phyloP scores from a whole-genome alignment of 2,888 invertebrate genomes.

The Tachystola acroxantha region DNA sequence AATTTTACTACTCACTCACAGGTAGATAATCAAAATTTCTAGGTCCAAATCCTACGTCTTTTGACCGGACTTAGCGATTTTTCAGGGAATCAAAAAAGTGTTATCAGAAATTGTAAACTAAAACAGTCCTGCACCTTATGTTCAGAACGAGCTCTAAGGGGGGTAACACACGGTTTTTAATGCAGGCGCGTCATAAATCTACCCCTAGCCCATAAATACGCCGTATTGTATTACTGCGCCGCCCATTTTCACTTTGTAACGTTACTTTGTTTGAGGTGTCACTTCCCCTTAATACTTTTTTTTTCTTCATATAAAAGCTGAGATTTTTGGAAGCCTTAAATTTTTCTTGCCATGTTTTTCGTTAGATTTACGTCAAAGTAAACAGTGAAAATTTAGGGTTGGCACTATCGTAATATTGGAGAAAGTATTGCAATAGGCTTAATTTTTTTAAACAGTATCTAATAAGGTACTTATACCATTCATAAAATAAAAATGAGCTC shows the following conservation, averaged over 20 bases:
- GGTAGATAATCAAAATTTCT: too few relatives aligned
- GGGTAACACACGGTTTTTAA: constrained; percentile 15
- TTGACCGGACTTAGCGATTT: too few relatives aligned
- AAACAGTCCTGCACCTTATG: background rate
- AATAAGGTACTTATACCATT: too few relatives aligned
- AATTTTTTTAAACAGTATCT: too few relatives aligned
- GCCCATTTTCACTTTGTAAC: constrained; percentile 15
- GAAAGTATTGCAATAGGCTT: too few relatives aligned
- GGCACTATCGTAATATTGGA: too few relatives aligned
- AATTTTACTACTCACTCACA: too few relatives aligned
- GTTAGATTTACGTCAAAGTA: constrained; percentile 14
- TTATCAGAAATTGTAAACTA: too few relatives aligned
- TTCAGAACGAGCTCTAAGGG: background rate
- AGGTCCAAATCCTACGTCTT: too few relatives aligned
- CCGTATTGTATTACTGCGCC: constrained; percentile 15
- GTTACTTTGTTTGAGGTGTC: constrained; percentile 12
- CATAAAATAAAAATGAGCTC: too few relatives aligned
- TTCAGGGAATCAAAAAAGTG: too few relatives aligned
- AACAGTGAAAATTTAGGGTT: constrained; percentile 4
- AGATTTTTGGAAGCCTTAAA: constrained; percentile 11
- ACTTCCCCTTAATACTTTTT: constrained; percentile 6
- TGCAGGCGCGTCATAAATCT: constrained; percentile 15
- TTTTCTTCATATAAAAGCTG: constrained; percentile 2
- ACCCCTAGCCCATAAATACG: constrained; percentile 12
- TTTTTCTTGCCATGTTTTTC: constrained; percentile 13